phyloP scores from a whole-genome alignment of 2,113 vertebrate genomes.

The Semnopithecus entellus region DNA sequence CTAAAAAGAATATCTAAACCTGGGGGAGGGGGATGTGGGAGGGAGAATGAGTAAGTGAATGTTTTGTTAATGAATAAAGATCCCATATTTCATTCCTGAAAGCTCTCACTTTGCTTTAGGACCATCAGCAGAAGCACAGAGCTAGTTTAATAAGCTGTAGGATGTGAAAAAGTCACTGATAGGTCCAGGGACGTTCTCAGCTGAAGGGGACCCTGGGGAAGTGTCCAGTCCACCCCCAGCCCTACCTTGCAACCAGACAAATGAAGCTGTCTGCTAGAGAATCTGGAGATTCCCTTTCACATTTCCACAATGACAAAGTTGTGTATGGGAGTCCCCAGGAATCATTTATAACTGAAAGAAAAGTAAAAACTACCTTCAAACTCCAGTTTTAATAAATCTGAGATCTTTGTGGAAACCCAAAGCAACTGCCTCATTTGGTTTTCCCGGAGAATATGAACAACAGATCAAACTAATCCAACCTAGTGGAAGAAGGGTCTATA shows the following conservation, averaged over 20 bases:
- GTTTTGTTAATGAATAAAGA: conserved; percentile 25
- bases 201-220: not conserved
- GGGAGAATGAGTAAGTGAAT: not conserved
- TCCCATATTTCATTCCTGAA: not conserved
- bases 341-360: conserved; percentile 32
- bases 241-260: not conserved
- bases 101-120: not conserved
- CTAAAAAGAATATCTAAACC: not conserved
- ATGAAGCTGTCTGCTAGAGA: not conserved
- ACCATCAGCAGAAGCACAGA: not conserved
- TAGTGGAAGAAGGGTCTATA: not conserved
- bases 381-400: not conserved
- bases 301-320: conserved; percentile 16
- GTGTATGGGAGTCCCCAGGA: not conserved
- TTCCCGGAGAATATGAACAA: not conserved
- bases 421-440: not conserved
- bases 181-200: not conserved
- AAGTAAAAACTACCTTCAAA: conserved; percentile 1
- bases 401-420: conserved; percentile 51
- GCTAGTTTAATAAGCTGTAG: not conserved
- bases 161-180: not conserved
- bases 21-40: not conserved
- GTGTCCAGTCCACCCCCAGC: not conserved
- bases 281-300: conserved; percentile 6
- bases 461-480: conserved; percentile 11